Percentiles rank a stretch among this genome's conserved stretches.
These are phyloP conservation scores for Leucoma salicis DNA, from an alignment of 2,888 invertebrate species.

Conservation along the genomic window DNA sequence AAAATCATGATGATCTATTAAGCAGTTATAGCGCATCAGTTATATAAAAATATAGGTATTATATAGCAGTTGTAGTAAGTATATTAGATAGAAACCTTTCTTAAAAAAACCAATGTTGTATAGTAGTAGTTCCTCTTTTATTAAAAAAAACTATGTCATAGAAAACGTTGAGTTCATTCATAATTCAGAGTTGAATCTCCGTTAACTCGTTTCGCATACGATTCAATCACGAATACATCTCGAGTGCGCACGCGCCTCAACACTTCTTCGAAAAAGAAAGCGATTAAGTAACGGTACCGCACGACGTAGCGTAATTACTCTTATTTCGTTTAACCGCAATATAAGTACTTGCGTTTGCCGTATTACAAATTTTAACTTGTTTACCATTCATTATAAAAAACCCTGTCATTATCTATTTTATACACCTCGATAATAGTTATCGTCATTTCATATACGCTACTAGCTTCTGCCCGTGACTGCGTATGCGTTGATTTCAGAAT, in stretches of 20 bases:
- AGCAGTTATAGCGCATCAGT: too few species aligned
- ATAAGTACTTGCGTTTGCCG: slow-evolving; percentile 1
- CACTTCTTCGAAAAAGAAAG: slow-evolving; percentile 61
- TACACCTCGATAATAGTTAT: background rate
- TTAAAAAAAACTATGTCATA: too few species aligned
- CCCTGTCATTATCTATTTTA: background rate
- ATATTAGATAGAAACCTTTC: too few species aligned
- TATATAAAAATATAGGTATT: too few species aligned
- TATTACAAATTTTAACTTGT: background rate
- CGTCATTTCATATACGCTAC: too few species aligned
- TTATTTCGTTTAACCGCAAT: slow-evolving; percentile 35
- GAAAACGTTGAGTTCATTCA: slow-evolving; percentile 14
- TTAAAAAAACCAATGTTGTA: too few species aligned
- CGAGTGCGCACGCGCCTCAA: slow-evolving; percentile 39
- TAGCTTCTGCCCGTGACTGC: too few species aligned
- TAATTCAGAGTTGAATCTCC: slow-evolving; percentile 34
- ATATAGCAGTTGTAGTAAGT: too few species aligned
- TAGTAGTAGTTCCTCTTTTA: too few species aligned
- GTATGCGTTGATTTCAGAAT: too few species aligned
- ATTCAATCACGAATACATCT: slow-evolving; percentile 44
- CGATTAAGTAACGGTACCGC: slow-evolving; percentile 67
- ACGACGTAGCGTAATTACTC: slow-evolving; percentile 48
- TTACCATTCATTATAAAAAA: background rate
- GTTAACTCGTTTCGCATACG: slow-evolving; percentile 44
- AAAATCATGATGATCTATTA: too few species aligned